These are phyloP conservation scores for Monopterus albus DNA, from an alignment of 2,113 vertebrate genomes.

Conservation along the genomic window DNA sequence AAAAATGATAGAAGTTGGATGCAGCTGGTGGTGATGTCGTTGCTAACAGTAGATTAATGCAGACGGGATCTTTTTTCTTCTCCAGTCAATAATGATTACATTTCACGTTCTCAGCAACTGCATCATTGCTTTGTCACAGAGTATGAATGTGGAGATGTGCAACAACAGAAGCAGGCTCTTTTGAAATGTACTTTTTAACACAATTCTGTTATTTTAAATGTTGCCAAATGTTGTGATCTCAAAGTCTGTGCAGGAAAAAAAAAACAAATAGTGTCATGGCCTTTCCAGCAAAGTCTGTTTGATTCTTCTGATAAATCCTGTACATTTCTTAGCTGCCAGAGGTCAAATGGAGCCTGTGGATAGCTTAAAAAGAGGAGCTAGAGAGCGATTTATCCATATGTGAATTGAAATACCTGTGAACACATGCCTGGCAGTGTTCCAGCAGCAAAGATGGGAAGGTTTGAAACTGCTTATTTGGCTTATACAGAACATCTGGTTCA, in stretches of 20 bases:
- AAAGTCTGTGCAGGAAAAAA: background rate
- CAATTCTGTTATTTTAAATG: slow-evolving; percentile 6
- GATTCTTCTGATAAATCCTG: background rate
- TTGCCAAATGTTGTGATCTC: slow-evolving; percentile 6
- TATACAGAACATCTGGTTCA: slow-evolving; percentile 58
- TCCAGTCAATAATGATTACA: background rate
- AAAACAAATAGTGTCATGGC: no score
- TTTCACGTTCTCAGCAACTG: slow-evolving; percentile 19
- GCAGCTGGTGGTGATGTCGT: background rate
- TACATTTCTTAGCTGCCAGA: background rate
- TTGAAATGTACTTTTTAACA: background rate
- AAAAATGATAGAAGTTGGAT: slow-evolving; percentile 35
- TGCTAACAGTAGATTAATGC: slow-evolving; percentile 2
- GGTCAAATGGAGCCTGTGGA: background rate
- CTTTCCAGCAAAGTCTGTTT: background rate
- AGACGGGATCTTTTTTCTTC: background rate
- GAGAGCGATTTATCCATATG: background rate
- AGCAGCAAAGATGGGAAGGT: background rate
- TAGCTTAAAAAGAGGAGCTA: background rate
- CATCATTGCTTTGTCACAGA: background rate
- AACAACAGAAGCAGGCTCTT: background rate
- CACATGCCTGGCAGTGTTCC: slow-evolving; percentile 25
- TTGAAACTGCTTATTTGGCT: slow-evolving; percentile 25
- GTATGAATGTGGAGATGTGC: background rate
- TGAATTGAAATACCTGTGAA: slow-evolving; percentile 26